phyloP scores from a whole-genome alignment of 2,888 invertebrate species.

The Ectropis crepuscularia region DNA sequence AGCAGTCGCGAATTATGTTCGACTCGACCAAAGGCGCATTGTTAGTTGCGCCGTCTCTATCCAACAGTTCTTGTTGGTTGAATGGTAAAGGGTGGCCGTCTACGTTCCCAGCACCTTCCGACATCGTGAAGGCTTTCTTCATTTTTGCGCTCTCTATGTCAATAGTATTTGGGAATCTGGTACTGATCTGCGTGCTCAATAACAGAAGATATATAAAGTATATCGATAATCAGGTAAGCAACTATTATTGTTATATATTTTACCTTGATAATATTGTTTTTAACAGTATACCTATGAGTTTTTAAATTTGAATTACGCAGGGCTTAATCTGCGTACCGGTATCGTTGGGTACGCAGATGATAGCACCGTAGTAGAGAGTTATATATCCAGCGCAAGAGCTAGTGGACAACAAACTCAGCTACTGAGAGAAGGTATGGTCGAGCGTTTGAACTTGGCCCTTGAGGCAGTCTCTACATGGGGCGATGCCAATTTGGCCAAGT shows the following conservation, averaged over 20 bases:
- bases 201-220: slow-evolving; percentile 93
- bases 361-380: too few species aligned
- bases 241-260: too few species aligned
- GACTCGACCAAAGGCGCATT: slow-evolving; percentile 88
- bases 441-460: too few species aligned
- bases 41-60: slow-evolving; percentile 91
- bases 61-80: slow-evolving; percentile 93
- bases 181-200: slow-evolving; percentile 93
- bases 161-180: slow-evolving; percentile 91
- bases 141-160: slow-evolving; percentile 91
- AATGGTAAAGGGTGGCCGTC: slow-evolving; percentile 87
- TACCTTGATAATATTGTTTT: too few species aligned
- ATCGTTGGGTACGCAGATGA: too few species aligned
- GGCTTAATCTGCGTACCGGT: neutral
- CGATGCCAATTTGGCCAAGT: too few species aligned
- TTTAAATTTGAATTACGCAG: too few species aligned
- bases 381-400: too few species aligned
- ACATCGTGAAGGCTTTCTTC: slow-evolving; percentile 90
- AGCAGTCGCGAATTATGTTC: slow-evolving; percentile 84
- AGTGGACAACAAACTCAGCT: too few species aligned
- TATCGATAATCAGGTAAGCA: slow-evolving; percentile 92
- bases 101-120: slow-evolving; percentile 87
- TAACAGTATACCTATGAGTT: too few species aligned
- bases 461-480: too few species aligned
- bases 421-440: too few species aligned